Conservation (phyloP, 2,113 vertebrate genomes). For the Phoxinus phoxinus region DNA sequence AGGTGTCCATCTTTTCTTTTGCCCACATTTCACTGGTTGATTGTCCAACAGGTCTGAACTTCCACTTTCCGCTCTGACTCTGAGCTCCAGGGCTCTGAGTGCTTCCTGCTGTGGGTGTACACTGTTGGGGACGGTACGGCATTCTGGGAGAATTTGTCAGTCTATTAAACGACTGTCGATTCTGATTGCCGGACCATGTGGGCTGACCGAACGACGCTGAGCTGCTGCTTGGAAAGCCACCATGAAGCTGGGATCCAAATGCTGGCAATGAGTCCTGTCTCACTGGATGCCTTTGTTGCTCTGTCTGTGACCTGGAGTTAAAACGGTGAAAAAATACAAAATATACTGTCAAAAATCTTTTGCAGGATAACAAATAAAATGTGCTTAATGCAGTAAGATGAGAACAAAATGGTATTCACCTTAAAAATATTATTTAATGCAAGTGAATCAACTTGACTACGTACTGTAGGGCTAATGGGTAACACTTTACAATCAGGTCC, state of each 20-base stretch:
- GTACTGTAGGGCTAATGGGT: neutral
- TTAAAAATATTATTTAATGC: neutral
- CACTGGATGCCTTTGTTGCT: conserved; percentile 46
- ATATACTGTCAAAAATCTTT: neutral
- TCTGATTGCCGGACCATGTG: conserved; percentile 46
- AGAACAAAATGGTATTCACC: neutral
- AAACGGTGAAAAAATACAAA: neutral
- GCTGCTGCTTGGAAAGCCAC: conserved; percentile 46
- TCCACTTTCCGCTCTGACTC: conserved; percentile 64
- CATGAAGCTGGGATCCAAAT: conserved; percentile 45
- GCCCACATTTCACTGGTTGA: conserved; percentile 44
- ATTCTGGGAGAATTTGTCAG: conserved; percentile 29
- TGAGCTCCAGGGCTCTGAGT: conserved; percentile 42
- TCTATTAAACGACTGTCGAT: conserved; percentile 60
- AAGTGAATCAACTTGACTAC: neutral
- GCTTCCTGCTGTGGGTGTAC: conserved; percentile 44
- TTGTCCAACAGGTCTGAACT: conserved; percentile 56
- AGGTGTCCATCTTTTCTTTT: conserved; percentile 48
- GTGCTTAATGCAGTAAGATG: neutral
- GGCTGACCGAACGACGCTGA: conserved; percentile 52
- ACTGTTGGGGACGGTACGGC: conserved; percentile 54
- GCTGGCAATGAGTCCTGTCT: conserved; percentile 54
- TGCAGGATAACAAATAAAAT: neutral
- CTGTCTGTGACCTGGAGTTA: conserved; percentile 63
- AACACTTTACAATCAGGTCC: neutral